Evolutionary conservation across 2,888 invertebrate genomes (phyloP), one percentile per base, ranked within the genome.

Genomic region (Prosapia bicincta): DNA sequence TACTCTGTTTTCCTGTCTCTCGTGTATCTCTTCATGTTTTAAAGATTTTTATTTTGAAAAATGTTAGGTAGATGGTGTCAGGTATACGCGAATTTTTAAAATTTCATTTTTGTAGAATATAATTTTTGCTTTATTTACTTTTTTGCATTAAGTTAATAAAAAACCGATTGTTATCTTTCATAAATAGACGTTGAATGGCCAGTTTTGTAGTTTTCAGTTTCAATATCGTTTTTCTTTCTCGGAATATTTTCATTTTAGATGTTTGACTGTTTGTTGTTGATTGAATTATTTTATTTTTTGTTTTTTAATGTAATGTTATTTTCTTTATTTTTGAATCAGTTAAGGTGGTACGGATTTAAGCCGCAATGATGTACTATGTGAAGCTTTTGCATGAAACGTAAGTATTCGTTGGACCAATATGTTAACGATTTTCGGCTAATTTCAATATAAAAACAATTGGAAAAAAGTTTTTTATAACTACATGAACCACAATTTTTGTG

Each of bases 211-310:
- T 54, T 54, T 54, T 54, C 38, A 38, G 9, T 54, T 54, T 20
- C n/a, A 54, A 54, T 54, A 5, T 20, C 54, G 54, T 54, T 54
- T 54, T 20, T 38, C 15, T 38, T 7, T 54, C 5, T 20, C 54
- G 54, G 54, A n/a, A 54, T 10, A 20, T 54, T 54, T 54, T 54
- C 54, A 54, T 54, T 54, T 54, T 54, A 54, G 54, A 54, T 54
- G 54, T 54, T 54, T 54, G 54, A 54, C 20, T 54, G 54, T 54
- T 54, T n/a, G 20, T 54, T 54, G 54, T 79, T 79, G 77, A 79
- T 79, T 77, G 77, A 77, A 73, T 72, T 78, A 71, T 78, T 76
- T 78, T 74, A 76, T 78, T 71, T 73, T 77, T 79, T 80, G 77
- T 71, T 78, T 80, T 77, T 79, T 77, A 67, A 78, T 76, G 76